Evolutionary conservation across 2,113 vertebrate species (phyloP).

Genomic region (Dasyurus viverrinus): DNA sequence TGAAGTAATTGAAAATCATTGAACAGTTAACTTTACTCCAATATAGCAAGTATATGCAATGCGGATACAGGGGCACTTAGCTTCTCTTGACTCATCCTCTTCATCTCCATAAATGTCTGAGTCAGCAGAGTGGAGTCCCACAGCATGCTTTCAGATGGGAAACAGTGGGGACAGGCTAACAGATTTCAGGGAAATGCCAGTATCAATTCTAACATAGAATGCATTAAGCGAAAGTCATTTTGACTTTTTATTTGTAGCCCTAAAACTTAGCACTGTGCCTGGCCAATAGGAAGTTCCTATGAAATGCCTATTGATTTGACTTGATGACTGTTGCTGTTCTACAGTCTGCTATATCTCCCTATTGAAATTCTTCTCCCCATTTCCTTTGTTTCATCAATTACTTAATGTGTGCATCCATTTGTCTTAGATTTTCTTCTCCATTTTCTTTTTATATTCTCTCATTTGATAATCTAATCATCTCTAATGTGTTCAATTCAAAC

Average conservation of each 20-base stretch:
- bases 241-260: not conserved
- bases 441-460: not conserved
- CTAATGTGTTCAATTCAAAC: not conserved
- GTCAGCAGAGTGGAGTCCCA: not conserved
- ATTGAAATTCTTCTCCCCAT: not conserved
- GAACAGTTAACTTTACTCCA: not conserved
- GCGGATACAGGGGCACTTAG: no score
- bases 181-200: not conserved
- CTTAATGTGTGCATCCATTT: not conserved
- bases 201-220: not conserved
- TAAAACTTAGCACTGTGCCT: not conserved
- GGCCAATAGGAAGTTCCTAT: not conserved
- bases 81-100: no score
- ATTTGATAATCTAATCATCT: not conserved
- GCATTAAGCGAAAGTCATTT: not conserved
- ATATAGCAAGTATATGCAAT: not conserved
- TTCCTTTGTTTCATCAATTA: not conserved
- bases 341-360: not conserved
- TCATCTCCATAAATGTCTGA: no score
- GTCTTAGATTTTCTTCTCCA: not conserved
- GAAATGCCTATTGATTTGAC: not conserved
- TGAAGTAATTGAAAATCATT: not conserved
- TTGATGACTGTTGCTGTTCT: not conserved
- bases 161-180: no score
- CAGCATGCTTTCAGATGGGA: no score